These are phyloP conservation scores for Ispidina lecontei DNA, from an alignment of 2,797 vertebrate species.

Conservation along the genomic window DNA sequence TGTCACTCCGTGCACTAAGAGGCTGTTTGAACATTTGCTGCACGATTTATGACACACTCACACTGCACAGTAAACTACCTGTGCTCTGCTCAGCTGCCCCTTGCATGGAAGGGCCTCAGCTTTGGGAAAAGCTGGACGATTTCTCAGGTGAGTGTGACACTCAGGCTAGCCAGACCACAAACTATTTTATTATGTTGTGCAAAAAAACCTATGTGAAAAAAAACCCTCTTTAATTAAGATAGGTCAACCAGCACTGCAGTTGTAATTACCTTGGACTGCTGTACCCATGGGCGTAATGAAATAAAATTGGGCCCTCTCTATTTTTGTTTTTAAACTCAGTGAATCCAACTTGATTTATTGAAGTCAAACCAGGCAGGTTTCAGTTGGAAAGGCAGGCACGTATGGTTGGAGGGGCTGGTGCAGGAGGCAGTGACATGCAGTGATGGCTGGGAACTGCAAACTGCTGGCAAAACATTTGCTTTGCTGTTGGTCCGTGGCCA, in stretches of 20 bases:
- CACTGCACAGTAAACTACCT: slow-evolving; percentile 44
- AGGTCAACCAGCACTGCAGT: slow-evolving; percentile 39
- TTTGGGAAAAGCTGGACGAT: slow-evolving; percentile 56
- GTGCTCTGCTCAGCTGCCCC: slow-evolving; percentile 18
- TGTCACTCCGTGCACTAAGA: neutral
- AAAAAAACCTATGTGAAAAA: slow-evolving; percentile 53
- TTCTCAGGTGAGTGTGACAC: slow-evolving; percentile 59
- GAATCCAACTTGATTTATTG: slow-evolving; percentile 70
- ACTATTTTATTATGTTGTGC: slow-evolving; percentile 64
- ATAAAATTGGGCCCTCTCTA: slow-evolving; percentile 60
- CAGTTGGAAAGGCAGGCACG: slow-evolving; percentile 66
- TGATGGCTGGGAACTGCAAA: slow-evolving; percentile 74
- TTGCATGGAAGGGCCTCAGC: slow-evolving; percentile 25
- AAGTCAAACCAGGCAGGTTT: slow-evolving; percentile 69
- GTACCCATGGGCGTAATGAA: slow-evolving; percentile 67
- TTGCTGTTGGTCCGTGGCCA: slow-evolving; percentile 77
- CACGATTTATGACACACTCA: slow-evolving; percentile 9
- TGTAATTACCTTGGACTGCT: slow-evolving; percentile 57
- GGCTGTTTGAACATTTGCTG: neutral
- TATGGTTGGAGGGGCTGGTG: slow-evolving; percentile 19
- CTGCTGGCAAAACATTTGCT: slow-evolving; percentile 78
- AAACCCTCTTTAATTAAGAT: slow-evolving; percentile 67
- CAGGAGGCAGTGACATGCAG: slow-evolving; percentile 40
- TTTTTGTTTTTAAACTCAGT: slow-evolving; percentile 71
- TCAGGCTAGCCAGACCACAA: slow-evolving; percentile 64